Percentiles rank a stretch among this genome's conserved stretches.
These are phyloP conservation scores for Craseonycteris thonglongyai DNA, from an alignment of 2,113 vertebrate species.

Conservation along the genomic window DNA sequence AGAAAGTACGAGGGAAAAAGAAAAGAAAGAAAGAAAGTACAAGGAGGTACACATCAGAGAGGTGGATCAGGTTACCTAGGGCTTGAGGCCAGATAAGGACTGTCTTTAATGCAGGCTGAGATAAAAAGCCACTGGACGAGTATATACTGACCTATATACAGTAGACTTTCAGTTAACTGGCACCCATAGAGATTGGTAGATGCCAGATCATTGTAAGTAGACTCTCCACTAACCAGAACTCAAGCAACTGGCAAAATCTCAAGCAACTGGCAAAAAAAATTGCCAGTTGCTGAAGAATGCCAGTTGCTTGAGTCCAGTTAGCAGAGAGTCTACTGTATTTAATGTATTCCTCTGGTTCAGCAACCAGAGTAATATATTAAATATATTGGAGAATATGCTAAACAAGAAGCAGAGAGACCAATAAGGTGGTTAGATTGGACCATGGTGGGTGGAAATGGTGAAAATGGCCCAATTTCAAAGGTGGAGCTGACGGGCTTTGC, in stretches of 20 bases:
- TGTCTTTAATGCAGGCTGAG: background rate
- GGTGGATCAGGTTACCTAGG: background rate
- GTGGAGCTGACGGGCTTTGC: background rate
- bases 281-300: no score
- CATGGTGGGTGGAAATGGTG: background rate
- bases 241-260: no score
- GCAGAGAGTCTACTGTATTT: no score
- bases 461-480: background rate
- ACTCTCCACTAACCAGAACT: no score
- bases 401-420: background rate
- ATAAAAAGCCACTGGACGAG: background rate
- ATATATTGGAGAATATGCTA: constrained; percentile 10
- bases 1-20: no score
- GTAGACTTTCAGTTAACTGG: no score
- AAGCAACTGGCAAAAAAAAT: no score
- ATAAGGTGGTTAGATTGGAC: background rate
- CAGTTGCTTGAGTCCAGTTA: no score
- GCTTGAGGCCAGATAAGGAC: background rate
- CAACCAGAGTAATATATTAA: no score
- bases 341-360: background rate
- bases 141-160: background rate
- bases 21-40: background rate
- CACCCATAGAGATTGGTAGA: no score
- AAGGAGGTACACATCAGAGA: background rate
- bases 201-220: no score